Evolutionary conservation across 2,113 vertebrate species (phyloP).

Genomic region (Mus pahari): DNA sequence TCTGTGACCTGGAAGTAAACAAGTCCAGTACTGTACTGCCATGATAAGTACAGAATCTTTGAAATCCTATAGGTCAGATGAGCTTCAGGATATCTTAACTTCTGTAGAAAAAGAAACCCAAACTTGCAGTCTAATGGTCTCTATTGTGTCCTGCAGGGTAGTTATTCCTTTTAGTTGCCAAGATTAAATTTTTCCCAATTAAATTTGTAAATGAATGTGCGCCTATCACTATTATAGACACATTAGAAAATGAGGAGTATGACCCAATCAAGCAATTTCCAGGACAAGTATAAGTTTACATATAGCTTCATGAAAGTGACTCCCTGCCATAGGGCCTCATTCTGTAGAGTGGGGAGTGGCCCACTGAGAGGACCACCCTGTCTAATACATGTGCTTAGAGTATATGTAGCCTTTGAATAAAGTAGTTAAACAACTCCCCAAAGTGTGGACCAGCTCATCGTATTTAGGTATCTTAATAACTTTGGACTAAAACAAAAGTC

Average conservation of each 20-base stretch:
- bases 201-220: not conserved
- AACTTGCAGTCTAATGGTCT: not conserved
- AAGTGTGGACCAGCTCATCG: not conserved
- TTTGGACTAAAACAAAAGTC: not conserved
- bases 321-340: not conserved
- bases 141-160: not conserved
- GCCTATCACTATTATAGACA: not conserved
- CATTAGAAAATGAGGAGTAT: not conserved
- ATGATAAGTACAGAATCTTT: not conserved
- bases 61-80: not conserved
- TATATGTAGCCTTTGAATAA: not conserved
- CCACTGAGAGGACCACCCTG: not conserved
- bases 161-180: not conserved
- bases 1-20: not conserved
- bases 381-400: not conserved
- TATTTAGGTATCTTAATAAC: not conserved
- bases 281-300: not conserved
- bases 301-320: not conserved
- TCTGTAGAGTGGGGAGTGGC: not conserved
- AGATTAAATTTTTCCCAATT: not conserved
- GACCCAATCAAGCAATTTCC: not conserved
- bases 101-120: not conserved
- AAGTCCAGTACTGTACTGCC: not conserved
- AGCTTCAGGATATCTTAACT: not conserved
- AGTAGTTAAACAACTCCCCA: not conserved